phyloP scores from a whole-genome alignment of 2,113 vertebrate genomes.

The Leucoraja erinaceus region DNA sequence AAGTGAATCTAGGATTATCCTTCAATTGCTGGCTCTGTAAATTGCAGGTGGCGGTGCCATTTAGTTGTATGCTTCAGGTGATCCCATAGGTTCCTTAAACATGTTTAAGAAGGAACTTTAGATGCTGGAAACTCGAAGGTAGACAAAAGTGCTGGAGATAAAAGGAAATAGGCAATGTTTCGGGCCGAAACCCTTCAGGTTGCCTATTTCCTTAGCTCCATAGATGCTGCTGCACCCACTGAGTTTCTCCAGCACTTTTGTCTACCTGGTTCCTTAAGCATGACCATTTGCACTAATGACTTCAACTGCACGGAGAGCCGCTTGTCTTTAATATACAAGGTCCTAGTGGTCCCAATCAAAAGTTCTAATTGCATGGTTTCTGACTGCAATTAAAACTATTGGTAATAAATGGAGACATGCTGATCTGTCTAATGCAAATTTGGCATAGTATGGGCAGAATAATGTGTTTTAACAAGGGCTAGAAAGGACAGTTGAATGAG shows the following conservation, averaged over 20 bases:
- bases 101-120: too few species aligned
- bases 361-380: not conserved
- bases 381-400: not conserved
- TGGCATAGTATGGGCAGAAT: not conserved
- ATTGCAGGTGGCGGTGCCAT: not conserved
- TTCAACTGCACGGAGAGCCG: not conserved
- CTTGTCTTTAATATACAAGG: not conserved
- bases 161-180: too few species aligned
- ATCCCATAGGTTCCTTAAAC: not conserved
- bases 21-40: not conserved
- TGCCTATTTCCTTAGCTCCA: too few species aligned
- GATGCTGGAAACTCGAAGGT: too few species aligned
- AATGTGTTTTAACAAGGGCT: not conserved
- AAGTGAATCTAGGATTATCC: not conserved
- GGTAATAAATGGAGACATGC: not conserved
- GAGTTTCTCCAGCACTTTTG: too few species aligned
- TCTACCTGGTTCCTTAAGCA: too few species aligned
- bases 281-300: not conserved
- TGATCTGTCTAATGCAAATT: not conserved
- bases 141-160: too few species aligned
- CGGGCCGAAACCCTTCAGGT: too few species aligned
- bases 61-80: not conserved
- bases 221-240: too few species aligned
- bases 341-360: not conserved
- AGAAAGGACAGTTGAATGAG: not conserved